Percentiles rank a stretch among this genome's conserved stretches.
phyloP scores from a whole-genome alignment of 2,113 vertebrate genomes.

The Globicephala melas region DNA sequence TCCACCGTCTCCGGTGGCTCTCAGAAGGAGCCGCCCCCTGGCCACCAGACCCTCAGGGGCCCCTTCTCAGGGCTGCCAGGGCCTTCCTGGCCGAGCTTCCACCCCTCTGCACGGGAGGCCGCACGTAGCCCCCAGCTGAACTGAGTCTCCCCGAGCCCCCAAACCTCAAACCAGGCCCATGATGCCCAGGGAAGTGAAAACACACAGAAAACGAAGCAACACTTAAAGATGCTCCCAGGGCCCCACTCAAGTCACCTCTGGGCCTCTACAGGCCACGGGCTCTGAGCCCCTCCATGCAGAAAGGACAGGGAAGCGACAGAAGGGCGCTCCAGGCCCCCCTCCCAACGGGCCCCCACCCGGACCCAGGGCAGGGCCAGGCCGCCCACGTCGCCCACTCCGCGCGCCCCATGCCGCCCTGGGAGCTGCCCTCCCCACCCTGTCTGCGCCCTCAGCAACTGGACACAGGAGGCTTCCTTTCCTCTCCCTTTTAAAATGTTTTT shows the following conservation, averaged over 20 bases:
- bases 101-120: fast-evolving
- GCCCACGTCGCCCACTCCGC: fast-evolving
- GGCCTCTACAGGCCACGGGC: fast-evolving
- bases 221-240: fast-evolving
- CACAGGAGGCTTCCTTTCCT: no score
- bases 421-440: background rate
- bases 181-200: background rate
- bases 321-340: fast-evolving
- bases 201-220: fast-evolving
- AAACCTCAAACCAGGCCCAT: background rate
- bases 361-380: background rate
- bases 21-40: fast-evolving
- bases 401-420: fast-evolving
- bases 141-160: background rate
- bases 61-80: fast-evolving
- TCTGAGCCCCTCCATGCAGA: fast-evolving
- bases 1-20: background rate
- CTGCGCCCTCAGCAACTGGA: background rate
- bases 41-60: fast-evolving
- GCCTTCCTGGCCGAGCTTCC: background rate
- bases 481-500: background rate
- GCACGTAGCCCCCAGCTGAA: fast-evolving
- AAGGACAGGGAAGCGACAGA: background rate
- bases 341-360: fast-evolving
- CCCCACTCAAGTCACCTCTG: fast-evolving